Evolutionary conservation across 2,113 vertebrate genomes (phyloP).

Genomic region (Lophochroa leadbeateri): DNA sequence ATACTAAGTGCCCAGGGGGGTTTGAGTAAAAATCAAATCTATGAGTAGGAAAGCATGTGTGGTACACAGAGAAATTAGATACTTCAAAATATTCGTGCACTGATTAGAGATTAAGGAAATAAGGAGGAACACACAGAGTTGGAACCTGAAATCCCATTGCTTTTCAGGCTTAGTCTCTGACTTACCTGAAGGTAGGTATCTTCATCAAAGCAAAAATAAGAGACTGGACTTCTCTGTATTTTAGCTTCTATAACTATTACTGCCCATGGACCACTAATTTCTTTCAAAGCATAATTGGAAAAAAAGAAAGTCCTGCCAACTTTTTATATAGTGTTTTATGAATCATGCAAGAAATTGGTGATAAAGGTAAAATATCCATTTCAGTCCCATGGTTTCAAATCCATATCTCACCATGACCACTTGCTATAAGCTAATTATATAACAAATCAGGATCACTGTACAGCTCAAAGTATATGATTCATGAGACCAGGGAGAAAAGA

Average conservation of each 20-base stretch:
- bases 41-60: not conserved
- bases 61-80: not conserved
- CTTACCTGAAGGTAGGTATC: not conserved
- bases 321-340: not conserved
- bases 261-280: not conserved
- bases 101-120: not conserved
- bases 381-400: not conserved
- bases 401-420: not conserved
- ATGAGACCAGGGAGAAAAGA: not conserved
- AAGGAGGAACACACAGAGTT: not conserved
- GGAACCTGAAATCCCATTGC: not conserved
- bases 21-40: not conserved
- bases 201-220: not conserved
- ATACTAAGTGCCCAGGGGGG: not conserved
- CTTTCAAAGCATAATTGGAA: not conserved
- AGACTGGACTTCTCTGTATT: not conserved
- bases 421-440: not conserved
- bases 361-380: conserved; percentile 23
- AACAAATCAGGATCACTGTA: not conserved
- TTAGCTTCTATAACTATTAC: not conserved
- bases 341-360: conserved; percentile 15
- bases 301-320: not conserved
- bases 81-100: not conserved
- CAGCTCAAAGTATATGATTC: conserved; percentile 7
- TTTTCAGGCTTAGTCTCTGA: not conserved